These are phyloP conservation scores for Plumapathes pennacea DNA, from an alignment of 92 coral and sea anemone species.

Conservation along the genomic window DNA sequence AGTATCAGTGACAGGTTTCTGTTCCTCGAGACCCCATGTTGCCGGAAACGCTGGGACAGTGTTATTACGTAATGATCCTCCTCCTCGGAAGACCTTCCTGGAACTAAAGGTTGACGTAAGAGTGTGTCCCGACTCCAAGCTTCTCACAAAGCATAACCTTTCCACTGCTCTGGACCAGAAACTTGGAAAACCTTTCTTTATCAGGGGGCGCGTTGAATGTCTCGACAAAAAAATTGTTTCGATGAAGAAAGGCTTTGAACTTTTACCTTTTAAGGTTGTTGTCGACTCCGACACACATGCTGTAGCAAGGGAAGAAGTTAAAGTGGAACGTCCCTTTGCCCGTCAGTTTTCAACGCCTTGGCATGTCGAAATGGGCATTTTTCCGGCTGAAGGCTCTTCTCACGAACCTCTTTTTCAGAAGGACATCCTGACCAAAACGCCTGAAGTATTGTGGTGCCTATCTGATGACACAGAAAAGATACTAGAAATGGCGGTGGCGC, in stretches of 20 bases:
- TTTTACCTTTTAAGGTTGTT: constrained; percentile 52
- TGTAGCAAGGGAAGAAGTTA: constrained; percentile 36
- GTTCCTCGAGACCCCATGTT: constrained; percentile 40
- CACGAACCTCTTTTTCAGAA: constrained; percentile 36
- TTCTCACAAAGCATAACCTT: constrained; percentile 30
- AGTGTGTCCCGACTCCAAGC: constrained; percentile 10
- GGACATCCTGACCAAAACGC: constrained; percentile 29
- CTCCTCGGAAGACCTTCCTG: constrained; percentile 7
- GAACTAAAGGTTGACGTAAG: constrained; percentile 59
- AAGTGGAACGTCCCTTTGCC: constrained; percentile 12
- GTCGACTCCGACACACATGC: constrained; percentile 65
- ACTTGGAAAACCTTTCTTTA: constrained; percentile 25
- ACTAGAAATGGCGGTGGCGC: constrained; percentile 55
- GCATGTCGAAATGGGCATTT: constrained; percentile 41
- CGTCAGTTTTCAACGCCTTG: constrained; percentile 70
- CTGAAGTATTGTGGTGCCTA: constrained; percentile 32
- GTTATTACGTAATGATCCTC: constrained; percentile 48
- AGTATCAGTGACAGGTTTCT: constrained; percentile 48
- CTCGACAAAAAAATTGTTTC: constrained; percentile 15
- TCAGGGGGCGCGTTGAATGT: constrained; percentile 62
- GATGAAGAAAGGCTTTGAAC: constrained; percentile 15
- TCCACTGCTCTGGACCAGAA: constrained; percentile 26
- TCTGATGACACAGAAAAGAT: constrained; percentile 25
- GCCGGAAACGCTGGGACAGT: constrained; percentile 37
- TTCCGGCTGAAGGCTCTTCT: constrained; percentile 37